phyloP scores from a whole-genome alignment of 53 echinoderm and acorn worm species.

The Glandiceps talaboti region DNA sequence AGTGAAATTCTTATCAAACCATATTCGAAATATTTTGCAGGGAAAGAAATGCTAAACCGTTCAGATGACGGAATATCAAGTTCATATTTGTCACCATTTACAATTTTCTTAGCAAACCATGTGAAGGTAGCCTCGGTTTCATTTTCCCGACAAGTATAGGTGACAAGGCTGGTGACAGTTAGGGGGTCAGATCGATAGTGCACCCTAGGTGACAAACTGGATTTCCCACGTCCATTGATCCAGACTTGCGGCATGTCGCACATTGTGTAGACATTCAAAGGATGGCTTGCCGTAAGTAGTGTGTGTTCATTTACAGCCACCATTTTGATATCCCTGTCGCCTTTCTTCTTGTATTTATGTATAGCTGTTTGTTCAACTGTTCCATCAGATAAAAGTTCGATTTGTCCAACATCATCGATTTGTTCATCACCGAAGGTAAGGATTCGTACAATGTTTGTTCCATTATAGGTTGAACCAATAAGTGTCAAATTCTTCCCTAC shows the following conservation, averaged over 20 bases:
- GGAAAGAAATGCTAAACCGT: neutral
- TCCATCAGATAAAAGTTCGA: neutral
- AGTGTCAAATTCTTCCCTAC: neutral
- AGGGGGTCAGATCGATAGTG: neutral
- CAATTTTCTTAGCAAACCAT: too few relatives aligned
- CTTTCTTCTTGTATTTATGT: neutral
- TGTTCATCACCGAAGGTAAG: neutral
- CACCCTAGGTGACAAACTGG: neutral
- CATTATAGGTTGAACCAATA: neutral
- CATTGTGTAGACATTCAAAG: neutral
- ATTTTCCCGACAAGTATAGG: neutral
- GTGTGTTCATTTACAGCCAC: neutral
- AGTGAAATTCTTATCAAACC: neutral
- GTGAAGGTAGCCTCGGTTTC: neutral
- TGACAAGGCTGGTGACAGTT: neutral
- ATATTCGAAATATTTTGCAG: neutral
- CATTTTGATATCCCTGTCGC: neutral
- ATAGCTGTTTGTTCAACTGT: neutral
- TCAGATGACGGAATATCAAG: neutral
- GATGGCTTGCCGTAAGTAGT: neutral
- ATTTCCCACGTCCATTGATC: neutral
- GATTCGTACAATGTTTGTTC: neutral
- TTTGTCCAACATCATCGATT: neutral
- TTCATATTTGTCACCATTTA: neutral
- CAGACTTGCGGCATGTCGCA: neutral